Evolutionary conservation across 2,113 vertebrate species (phyloP).

Genomic region (Ardeotis arabs): DNA sequence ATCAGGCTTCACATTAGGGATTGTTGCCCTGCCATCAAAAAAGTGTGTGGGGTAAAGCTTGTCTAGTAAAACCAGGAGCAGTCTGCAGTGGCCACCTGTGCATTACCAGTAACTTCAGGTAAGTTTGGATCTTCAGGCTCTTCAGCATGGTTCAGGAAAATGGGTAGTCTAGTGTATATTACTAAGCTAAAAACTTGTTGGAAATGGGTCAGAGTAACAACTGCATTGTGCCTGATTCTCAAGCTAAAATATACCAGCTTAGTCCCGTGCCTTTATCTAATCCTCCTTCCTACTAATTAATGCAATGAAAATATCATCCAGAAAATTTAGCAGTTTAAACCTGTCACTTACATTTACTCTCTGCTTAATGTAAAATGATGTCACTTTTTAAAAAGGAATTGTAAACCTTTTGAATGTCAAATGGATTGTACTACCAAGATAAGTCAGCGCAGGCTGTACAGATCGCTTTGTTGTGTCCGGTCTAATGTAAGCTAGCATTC

Average conservation of each 20-base stretch:
- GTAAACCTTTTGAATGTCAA: constrained; percentile 20
- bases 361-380: constrained; percentile 34
- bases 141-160: not conserved
- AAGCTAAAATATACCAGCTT: not conserved
- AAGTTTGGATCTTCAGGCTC: not conserved
- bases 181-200: not conserved
- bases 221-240: not conserved
- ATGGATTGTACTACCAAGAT: not conserved
- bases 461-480: not conserved
- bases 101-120: not conserved
- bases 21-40: not conserved
- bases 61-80: not conserved
- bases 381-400: not conserved
- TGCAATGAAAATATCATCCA: not conserved
- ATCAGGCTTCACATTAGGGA: not conserved
- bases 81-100: not conserved
- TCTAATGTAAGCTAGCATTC: not conserved
- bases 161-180: not conserved
- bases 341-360: not conserved
- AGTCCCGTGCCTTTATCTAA: not conserved
- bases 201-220: not conserved
- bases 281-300: constrained; percentile 8
- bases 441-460: not conserved
- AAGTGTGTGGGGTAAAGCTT: not conserved
- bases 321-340: constrained; percentile 11